Evolutionary conservation across 2,888 invertebrate genomes (phyloP).

Genomic region (Ectobius pallidus): DNA sequence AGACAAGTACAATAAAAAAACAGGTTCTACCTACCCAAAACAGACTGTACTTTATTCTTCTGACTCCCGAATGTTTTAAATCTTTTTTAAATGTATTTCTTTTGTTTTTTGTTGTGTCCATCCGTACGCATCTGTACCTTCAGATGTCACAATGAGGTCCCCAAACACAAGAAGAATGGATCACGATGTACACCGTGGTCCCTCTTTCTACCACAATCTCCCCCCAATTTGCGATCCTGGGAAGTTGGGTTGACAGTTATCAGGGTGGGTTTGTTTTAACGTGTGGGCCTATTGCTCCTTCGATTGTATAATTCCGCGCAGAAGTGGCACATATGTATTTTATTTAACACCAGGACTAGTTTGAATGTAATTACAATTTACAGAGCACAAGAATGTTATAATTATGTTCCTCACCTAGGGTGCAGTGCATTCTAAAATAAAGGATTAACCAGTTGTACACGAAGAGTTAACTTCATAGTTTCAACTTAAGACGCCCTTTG

Average conservation of each 20-base stretch:
- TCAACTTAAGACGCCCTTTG: no score
- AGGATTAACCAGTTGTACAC: no score
- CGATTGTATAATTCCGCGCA: not conserved
- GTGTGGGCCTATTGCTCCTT: conserved; percentile 8
- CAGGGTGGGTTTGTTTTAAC: conserved; percentile 22
- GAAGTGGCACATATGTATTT: conserved; percentile 1
- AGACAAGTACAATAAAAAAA: conserved; percentile 27
- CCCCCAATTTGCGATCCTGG: conserved; percentile 24
- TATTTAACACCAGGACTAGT: no score
- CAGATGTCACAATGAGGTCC: conserved; percentile 11
- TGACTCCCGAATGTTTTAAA: conserved; percentile 26
- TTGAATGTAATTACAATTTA: no score
- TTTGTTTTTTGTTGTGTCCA: not conserved
- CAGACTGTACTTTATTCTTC: conserved; percentile 30
- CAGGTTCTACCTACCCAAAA: conserved; percentile 26
- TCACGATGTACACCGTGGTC: not conserved
- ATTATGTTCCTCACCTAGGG: no score
- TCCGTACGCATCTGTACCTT: conserved; percentile 19
- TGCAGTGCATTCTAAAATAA: no score
- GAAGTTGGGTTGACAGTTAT: conserved; percentile 23
- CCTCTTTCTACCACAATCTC: not conserved
- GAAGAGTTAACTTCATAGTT: no score
- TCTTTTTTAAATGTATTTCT: conserved; percentile 15
- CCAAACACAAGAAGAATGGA: conserved; percentile 23
- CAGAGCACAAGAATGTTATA: no score